A percentile compares a stretch with the other conserved stretches of the same genome.
Evolutionary conservation across 2,797 vertebrate genomes (phyloP).

Genomic region (Cercopithecus petaurista): DNA sequence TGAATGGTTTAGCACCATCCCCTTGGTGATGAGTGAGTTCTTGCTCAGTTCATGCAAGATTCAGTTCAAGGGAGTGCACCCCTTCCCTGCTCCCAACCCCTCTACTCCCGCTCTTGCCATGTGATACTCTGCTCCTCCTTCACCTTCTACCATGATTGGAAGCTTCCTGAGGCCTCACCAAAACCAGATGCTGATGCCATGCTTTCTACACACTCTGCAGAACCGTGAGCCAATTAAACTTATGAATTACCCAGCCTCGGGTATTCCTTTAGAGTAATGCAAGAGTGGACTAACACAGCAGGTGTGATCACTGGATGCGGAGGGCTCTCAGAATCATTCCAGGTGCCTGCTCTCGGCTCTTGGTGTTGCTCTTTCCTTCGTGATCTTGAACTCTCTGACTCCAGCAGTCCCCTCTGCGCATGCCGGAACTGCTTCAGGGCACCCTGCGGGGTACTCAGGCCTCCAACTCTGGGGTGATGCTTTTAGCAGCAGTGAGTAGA

Average conservation of each 20-base stretch:
- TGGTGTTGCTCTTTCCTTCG: rapidly evolving
- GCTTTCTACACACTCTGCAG: not conserved
- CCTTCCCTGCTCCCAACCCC: rapidly evolving
- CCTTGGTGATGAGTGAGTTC: not conserved
- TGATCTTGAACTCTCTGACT: not conserved
- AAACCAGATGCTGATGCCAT: not conserved
- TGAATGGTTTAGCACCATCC: not conserved
- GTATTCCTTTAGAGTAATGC: not conserved
- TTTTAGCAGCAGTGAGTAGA: not conserved
- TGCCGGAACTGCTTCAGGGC: not conserved
- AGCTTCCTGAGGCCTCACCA: not conserved
- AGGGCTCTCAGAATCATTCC: not conserved
- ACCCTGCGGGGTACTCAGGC: rapidly evolving
- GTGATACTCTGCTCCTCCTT: not conserved
- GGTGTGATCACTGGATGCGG: not conserved
- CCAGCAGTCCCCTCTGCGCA: rapidly evolving
- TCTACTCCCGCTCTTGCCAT: rapidly evolving
- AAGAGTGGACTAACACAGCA: not conserved
- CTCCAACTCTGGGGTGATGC: rapidly evolving
- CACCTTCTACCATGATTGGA: not conserved
- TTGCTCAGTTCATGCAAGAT: not conserved
- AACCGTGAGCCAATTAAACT: not conserved
- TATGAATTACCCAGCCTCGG: not conserved
- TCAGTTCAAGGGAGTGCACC: not conserved
- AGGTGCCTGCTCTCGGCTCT: rapidly evolving